phyloP scores from a whole-genome alignment of 2,113 vertebrate genomes.

The Galbula dea region DNA sequence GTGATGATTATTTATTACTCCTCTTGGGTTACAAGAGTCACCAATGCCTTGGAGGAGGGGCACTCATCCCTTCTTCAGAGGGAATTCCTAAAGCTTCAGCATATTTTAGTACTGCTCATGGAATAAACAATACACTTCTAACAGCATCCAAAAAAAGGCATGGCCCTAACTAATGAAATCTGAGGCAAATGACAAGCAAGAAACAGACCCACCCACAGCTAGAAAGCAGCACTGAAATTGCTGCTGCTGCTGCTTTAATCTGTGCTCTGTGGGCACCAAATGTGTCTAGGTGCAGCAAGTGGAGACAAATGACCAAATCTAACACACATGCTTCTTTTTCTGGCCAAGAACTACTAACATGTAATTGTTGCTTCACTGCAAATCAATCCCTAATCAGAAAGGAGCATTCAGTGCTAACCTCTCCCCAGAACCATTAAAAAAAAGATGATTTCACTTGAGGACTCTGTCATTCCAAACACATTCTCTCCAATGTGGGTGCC shows the following conservation, averaged over 20 bases:
- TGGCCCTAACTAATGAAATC: neutral
- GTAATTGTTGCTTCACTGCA: neutral
- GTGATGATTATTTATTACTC: neutral
- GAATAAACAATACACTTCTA: neutral
- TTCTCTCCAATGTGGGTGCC: neutral
- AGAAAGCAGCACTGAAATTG: neutral
- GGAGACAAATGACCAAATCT: neutral
- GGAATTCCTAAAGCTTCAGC: neutral
- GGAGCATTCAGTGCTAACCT: neutral
- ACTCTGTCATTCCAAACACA: neutral
- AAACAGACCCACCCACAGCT: neutral
- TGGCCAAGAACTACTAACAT: neutral
- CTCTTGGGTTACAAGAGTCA: neutral
- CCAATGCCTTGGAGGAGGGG: neutral
- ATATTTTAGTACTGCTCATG: neutral
- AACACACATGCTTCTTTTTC: neutral
- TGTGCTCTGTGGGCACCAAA: neutral
- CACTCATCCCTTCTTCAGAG: neutral
- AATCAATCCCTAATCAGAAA: neutral
- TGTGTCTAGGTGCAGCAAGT: neutral
- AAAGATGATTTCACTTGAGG: neutral
- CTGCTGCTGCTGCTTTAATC: neutral
- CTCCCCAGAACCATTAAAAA: neutral
- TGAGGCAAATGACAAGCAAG: neutral
- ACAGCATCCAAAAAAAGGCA: neutral